phyloP scores from a whole-genome alignment of 2,888 invertebrate species.

The Philereme transversata region DNA sequence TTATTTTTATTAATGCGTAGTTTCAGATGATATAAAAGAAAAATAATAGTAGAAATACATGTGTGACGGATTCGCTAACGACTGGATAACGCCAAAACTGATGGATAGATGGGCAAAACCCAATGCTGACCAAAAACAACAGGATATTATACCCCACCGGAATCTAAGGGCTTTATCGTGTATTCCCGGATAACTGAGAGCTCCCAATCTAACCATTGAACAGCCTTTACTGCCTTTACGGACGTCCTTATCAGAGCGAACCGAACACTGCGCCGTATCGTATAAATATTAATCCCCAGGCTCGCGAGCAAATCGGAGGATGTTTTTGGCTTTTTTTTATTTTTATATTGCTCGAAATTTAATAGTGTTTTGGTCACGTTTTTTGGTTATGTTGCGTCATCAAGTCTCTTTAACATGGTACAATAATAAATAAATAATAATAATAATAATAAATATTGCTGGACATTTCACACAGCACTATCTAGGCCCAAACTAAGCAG shows the following conservation, averaged over 20 bases:
- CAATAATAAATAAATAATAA: no score
- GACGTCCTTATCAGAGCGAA: constrained; percentile 45
- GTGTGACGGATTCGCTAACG: no score
- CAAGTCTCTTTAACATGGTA: no score
- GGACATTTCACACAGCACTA: no score
- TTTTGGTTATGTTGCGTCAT: no score
- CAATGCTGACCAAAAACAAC: constrained; percentile 38
- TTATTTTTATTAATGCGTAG: no score
- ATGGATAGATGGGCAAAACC: constrained; percentile 3
- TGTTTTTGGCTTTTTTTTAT: neutral
- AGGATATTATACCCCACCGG: constrained; percentile 35
- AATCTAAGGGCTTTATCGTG: constrained; percentile 44
- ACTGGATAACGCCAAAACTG: neutral
- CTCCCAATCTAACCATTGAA: constrained; percentile 47
- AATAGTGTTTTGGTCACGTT: no score
- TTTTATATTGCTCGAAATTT: no score
- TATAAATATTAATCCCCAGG: constrained; percentile 37
- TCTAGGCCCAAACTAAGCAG: no score
- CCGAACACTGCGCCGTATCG: constrained; percentile 31
- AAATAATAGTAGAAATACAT: no score
- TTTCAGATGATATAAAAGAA: no score
- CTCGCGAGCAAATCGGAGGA: constrained; percentile 21
- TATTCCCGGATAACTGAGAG: constrained; percentile 48
- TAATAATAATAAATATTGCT: no score
- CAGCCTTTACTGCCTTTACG: constrained; percentile 46